Evolutionary conservation across 2,888 invertebrate genomes (phyloP), one percentile per base, ranked within the genome.

Genomic region (Macrosoma leucophasiata): DNA sequence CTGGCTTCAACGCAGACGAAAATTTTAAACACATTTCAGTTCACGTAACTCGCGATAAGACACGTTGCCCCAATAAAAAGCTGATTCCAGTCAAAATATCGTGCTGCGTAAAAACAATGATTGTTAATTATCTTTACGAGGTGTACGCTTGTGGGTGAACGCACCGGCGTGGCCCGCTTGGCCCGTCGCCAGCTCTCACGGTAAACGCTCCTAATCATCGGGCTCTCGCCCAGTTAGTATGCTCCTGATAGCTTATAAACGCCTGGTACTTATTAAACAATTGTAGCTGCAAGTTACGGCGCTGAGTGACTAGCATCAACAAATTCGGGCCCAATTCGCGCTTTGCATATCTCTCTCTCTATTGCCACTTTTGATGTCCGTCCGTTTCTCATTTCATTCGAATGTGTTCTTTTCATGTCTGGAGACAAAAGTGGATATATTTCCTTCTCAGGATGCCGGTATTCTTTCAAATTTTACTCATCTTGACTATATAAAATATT

Each of bases 81-180:
- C 15, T 21, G 34, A 36, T 30, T 35, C 36, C 32, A 43, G 48
- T 44, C 44, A 43, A 50, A 59, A 62, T 55, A 58, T 66, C 50
- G 50, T 57, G 60, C 50, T 50, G 59, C 41, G 66, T 68, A 70
- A 76, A 74, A 73, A 76, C 71, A 74, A 66, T 68, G 55, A 63
- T 44, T 29, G 53, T 58, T 61, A 65, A 67, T 72, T 63, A 70
- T 68, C 58, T 67, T 60, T 60, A 61, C 62, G 54, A 50, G 41
- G 51, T 49, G 57, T 54, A 55, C 50, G 55, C 58, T 49, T 64
- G 46, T 58, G 66, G 79, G 78, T 84, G 77, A 82, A 84, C 73
- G 84, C 67, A 74, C 81, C 64, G 61, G 47, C 54, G 57, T 79
- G 82, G 64, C 82, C 79, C 64, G 79, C 58, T 81, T 82, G 82